A percentile compares a stretch with the other conserved stretches of the same genome.
phyloP scores from a whole-genome alignment of 2,888 invertebrate species.

The Lottia scabra region DNA sequence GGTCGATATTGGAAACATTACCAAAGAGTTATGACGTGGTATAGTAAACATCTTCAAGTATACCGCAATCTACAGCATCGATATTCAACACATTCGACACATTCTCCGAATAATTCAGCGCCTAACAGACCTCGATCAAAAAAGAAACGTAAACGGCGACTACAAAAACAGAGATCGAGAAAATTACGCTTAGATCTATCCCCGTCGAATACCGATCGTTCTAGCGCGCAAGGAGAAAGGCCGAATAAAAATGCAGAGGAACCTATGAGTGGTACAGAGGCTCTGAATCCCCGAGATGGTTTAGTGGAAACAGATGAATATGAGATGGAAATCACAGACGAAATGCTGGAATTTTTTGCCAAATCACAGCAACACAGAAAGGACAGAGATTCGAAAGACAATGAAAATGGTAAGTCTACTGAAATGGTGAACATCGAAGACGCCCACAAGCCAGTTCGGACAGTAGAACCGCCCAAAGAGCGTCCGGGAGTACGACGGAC shows the following conservation, averaged over 20 bases:
- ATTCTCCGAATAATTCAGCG: too few relatives aligned
- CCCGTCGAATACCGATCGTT: slow-evolving; percentile 11
- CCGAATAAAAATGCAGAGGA: background rate
- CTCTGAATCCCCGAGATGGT: background rate
- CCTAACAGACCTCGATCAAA: background rate
- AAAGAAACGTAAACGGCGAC: background rate
- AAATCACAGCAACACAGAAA: slow-evolving; percentile 74
- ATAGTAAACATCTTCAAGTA: slow-evolving; percentile 46
- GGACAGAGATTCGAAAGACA: slow-evolving; percentile 62
- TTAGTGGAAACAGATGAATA: slow-evolving; percentile 55
- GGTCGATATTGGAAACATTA: slow-evolving; percentile 58
- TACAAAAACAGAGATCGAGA: slow-evolving; percentile 4
- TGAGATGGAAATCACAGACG: slow-evolving; percentile 76
- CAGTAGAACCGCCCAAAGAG: slow-evolving; percentile 57
- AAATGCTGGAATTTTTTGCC: slow-evolving; percentile 76
- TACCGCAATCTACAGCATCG: slow-evolving; percentile 25
- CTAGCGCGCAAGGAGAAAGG: slow-evolving; percentile 4
- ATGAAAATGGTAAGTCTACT: slow-evolving; percentile 21
- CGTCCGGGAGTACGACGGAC: slow-evolving; percentile 61
- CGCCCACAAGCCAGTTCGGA: slow-evolving; percentile 35
- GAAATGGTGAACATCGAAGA: slow-evolving; percentile 42
- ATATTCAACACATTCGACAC: background rate
- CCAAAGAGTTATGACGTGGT: slow-evolving; percentile 51
- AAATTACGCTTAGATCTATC: background rate
- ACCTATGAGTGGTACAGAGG: slow-evolving; percentile 8